phyloP scores from a whole-genome alignment of 2,797 vertebrate genomes.

The Myiotriccus ornatus region DNA sequence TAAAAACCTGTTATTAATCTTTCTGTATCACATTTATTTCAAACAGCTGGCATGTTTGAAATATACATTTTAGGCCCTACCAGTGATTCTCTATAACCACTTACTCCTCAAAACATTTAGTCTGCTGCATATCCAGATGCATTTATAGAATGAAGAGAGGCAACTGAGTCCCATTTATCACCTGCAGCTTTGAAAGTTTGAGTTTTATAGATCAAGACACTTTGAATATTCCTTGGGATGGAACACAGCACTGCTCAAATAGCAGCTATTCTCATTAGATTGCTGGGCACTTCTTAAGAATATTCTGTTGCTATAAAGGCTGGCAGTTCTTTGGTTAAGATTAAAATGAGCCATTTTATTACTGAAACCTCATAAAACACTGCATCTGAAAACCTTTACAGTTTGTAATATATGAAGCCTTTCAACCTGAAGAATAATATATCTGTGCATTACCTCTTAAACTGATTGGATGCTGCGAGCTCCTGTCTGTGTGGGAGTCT shows the following conservation, averaged over 20 bases:
- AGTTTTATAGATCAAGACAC: not conserved
- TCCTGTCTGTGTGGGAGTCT: not conserved
- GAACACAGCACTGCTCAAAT: not conserved
- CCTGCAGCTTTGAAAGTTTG: not conserved
- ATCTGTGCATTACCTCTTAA: not conserved
- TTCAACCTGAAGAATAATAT: not conserved
- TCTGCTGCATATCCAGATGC: not conserved
- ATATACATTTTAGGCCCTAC: not conserved
- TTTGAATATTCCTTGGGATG: not conserved
- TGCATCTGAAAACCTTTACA: not conserved
- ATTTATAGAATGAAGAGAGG: not conserved
- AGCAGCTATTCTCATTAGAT: not conserved
- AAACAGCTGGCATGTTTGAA: not conserved
- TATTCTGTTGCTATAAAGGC: not conserved
- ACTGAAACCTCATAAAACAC: not conserved
- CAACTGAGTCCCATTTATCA: not conserved
- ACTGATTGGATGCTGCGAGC: not conserved
- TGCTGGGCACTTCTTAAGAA: not conserved
- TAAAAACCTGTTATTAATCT: not conserved
- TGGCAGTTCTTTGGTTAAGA: not conserved
- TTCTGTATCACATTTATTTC: not conserved
- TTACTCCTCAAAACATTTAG: not conserved
- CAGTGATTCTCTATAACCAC: not conserved
- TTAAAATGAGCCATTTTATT: slow-evolving; percentile 36
- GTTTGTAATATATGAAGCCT: not conserved